Conservation (phyloP, 1,140 invertebrate genomes). For the Callitettix versicolor region DNA sequence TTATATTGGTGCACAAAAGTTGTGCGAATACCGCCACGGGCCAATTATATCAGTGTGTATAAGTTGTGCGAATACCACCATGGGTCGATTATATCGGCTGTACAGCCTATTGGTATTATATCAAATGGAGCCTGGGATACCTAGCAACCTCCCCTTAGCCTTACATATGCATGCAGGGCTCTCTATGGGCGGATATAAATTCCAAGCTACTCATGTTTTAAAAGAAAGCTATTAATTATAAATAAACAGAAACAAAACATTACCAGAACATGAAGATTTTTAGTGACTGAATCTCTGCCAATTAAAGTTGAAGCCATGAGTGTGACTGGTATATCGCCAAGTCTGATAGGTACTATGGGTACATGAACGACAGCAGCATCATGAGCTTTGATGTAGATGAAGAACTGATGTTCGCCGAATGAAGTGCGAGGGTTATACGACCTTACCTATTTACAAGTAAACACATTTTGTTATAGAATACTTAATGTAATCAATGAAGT, state of each 20-base stretch:
- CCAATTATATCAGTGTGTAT: too few relatives aligned
- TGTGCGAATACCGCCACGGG: too few relatives aligned
- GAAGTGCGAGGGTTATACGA: conserved; percentile 80
- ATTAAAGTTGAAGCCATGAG: conserved; percentile 77
- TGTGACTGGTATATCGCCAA: conserved; percentile 70
- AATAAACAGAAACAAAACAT: conserved; percentile 17
- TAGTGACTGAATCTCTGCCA: conserved; percentile 63
- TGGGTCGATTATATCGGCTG: too few relatives aligned
- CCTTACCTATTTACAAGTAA: conserved; percentile 38
- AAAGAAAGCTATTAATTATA: background rate
- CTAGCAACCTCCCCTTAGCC: too few relatives aligned
- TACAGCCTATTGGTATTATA: too few relatives aligned
- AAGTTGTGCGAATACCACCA: too few relatives aligned
- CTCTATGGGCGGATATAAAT: too few relatives aligned
- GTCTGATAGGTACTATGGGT: conserved; percentile 73
- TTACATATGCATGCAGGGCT: too few relatives aligned
- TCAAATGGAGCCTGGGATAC: too few relatives aligned
- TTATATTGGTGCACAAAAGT: too few relatives aligned
- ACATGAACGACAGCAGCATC: conserved; percentile 74
- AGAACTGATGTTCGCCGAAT: conserved; percentile 86
- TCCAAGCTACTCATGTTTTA: background rate
- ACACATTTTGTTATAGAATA: too few relatives aligned
- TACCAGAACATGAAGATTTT: conserved; percentile 65
- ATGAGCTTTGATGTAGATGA: conserved; percentile 74
- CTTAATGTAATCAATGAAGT: too few relatives aligned